These are phyloP conservation scores for Desmophyllum pertusum DNA, from an alignment of 92 coral and sea anemone genomes.

Conservation along the genomic window DNA sequence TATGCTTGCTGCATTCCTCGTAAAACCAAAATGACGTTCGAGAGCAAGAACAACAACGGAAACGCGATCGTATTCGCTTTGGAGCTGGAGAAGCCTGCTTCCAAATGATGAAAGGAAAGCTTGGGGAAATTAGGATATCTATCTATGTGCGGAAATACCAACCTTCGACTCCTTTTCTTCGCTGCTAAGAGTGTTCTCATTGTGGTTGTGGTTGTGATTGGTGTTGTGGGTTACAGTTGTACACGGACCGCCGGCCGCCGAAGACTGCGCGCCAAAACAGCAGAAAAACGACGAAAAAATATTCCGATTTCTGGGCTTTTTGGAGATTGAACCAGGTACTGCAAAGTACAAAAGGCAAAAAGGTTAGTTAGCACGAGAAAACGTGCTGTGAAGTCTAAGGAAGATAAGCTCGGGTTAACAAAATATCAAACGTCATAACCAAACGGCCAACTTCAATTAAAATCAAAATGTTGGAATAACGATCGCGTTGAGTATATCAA, in stretches of 20 bases:
- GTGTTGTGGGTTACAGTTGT: conserved; percentile 68
- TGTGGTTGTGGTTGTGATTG: conserved; percentile 82
- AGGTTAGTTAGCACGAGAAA: conserved; percentile 3
- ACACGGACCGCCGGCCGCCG: conserved; percentile 68
- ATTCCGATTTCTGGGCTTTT: conserved; percentile 91
- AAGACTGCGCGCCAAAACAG: conserved; percentile 95
- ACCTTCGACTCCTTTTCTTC: conserved; percentile 92
- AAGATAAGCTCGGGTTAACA: neutral
- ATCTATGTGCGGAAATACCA: conserved; percentile 33
- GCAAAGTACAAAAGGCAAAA: conserved; percentile 5
- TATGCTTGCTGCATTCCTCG: neutral
- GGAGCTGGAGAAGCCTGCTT: neutral
- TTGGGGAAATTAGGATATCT: neutral
- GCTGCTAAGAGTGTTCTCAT: conserved; percentile 68
- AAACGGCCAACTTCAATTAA: conserved; percentile 19
- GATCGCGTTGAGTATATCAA: conserved; percentile 55
- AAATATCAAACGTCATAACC: conserved; percentile 28
- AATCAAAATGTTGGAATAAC: conserved; percentile 38
- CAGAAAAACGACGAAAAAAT: conserved; percentile 97
- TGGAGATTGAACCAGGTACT: conserved; percentile 84
- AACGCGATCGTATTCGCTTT: neutral
- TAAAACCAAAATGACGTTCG: conserved; percentile 1
- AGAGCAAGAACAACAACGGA: neutral
- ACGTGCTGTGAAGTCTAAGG: neutral
- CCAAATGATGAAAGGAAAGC: neutral